These are phyloP conservation scores for Spilosoma lubricipeda DNA, from an alignment of 2,888 invertebrate species.

Conservation along the genomic window DNA sequence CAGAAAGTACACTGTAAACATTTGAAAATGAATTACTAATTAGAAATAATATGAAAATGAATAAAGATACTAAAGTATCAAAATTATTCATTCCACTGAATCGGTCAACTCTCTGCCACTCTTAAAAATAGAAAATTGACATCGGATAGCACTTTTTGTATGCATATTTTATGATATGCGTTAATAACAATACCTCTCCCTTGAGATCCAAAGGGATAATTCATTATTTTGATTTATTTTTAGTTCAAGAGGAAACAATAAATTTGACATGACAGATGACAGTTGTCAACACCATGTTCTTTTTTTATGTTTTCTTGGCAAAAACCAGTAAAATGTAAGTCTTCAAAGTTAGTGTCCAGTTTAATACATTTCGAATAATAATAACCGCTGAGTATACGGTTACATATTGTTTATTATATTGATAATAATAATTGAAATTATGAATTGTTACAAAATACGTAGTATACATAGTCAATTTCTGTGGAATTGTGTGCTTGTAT, in stretches of 20 bases:
- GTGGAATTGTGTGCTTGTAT: slow-evolving; percentile 21
- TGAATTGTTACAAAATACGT: slow-evolving; percentile 12
- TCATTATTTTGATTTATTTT: too few relatives aligned
- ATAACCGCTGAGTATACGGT: background rate
- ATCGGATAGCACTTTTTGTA: too few relatives aligned
- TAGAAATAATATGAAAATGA: background rate
- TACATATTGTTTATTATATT: background rate
- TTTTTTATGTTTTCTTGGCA: background rate
- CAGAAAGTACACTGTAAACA: background rate
- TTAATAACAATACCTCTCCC: background rate
- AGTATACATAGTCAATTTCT: slow-evolving; percentile 28
- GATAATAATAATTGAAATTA: background rate
- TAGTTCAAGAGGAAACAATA: background rate
- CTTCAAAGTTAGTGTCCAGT: background rate
- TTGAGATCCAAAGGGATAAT: background rate
- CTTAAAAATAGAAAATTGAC: background rate
- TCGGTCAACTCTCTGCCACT: too few relatives aligned
- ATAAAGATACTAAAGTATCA: background rate
- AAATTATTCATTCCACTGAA: background rate
- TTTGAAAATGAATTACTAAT: too few relatives aligned
- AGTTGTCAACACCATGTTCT: background rate
- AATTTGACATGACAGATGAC: background rate
- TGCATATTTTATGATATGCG: background rate
- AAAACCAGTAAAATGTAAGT: slow-evolving; percentile 1
- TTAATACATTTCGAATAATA: background rate